Base-by-base conservation (phyloP, 2,797 vertebrate species). In the Enteromius fasciolatus region DNA sequence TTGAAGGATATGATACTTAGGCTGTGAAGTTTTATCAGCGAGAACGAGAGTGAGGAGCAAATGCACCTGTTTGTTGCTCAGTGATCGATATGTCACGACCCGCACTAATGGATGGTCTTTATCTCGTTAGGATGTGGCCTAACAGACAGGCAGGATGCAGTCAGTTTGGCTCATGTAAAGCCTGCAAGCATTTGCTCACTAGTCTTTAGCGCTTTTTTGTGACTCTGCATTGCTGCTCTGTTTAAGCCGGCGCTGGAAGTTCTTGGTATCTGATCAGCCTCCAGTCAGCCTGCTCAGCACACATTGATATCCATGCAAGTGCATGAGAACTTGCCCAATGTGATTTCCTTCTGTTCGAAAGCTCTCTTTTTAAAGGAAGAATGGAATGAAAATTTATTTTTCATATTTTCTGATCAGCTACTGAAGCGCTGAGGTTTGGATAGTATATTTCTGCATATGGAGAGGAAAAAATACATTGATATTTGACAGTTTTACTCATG, bases 81-180 rank as follows among this genome's bases (percentile, higher is more conserved):
- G 39, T 84, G 82, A 74, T 80, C 41, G 81, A 61, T 80, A 81
- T 75, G 31, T 59, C 66, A 52, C 0, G n/a, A 80, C 66, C 50
- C 23, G 8, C 23, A 69, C 36, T 84, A 85, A 84, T 83, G 17
- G 14, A n/a, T 9, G 59, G 23, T 57, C 67, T 66, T 79, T 72
- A 76, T 85, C 76, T 87, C n/a, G 54, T 79, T 68, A 69, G 64
- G 48, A 76, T 33, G 31, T 76, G 54, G 67, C 50, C 8, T 54
- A 15, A 46, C 28, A 76, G 70, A 63, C 57, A 17, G 78, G 59
- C 3, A 59, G 3, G 15, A 7, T 25, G 11, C 46, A 18, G 33
- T 78, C 20, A 18, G 48, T 28, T 39, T 66, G 1, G 36, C 46
- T 36, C 8, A 5, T 46, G 10, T 59, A 25, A 67, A 25, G 69